A percentile compares a stretch with the other conserved stretches of the same genome.
Evolutionary conservation across 1,140 invertebrate species (phyloP).

Genomic region (Aphaenogaster floridana): DNA sequence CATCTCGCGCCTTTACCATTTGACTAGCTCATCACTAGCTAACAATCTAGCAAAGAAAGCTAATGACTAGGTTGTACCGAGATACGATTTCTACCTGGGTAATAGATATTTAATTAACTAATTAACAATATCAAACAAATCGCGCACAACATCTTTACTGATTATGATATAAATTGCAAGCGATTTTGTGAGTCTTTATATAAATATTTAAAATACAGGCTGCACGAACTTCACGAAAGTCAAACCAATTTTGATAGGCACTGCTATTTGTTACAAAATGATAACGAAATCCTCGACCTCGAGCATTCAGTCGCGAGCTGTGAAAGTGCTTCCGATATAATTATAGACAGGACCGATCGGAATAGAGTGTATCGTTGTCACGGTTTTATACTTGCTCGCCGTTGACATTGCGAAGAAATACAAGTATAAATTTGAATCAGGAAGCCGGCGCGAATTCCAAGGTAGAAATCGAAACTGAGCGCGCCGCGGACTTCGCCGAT

Average conservation of each 20-base stretch:
- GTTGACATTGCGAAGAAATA: constrained; percentile 46
- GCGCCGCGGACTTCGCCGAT: constrained; percentile 52
- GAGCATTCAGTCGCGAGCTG: not conserved
- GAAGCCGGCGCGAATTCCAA: constrained; percentile 58
- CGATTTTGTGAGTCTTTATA: not conserved
- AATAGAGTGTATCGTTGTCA: not conserved
- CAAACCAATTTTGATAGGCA: not conserved
- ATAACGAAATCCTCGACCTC: not conserved
- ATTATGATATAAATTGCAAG: not conserved
- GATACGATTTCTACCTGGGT: not conserved
- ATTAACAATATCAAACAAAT: not conserved
- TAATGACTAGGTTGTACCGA: too few relatives aligned
- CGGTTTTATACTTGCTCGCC: not conserved
- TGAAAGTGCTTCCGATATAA: constrained; percentile 25
- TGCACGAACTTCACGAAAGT: not conserved
- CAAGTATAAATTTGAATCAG: constrained; percentile 50
- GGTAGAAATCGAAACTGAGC: constrained; percentile 71
- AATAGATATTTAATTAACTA: not conserved
- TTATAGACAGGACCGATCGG: constrained; percentile 24
- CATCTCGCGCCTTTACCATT: too few relatives aligned
- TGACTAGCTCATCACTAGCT: too few relatives aligned
- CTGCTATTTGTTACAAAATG: not conserved
- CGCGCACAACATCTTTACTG: too few relatives aligned
- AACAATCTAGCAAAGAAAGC: too few relatives aligned
- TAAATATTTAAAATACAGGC: not conserved